Base-by-base conservation (phyloP, 2,113 vertebrate species). In the Grus americana region DNA sequence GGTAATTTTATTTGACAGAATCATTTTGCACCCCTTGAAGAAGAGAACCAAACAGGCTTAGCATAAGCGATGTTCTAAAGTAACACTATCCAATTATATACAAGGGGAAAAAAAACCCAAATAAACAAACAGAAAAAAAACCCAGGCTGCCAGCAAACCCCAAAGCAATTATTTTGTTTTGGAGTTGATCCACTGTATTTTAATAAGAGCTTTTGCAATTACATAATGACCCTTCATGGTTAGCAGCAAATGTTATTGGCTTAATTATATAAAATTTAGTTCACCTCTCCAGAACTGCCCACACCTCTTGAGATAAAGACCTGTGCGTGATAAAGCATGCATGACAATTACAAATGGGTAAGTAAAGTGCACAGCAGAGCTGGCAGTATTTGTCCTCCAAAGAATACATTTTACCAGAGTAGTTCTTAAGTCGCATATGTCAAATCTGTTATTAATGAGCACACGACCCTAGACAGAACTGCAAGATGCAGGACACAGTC, bases 91-190 rank as follows among this genome's bases (percentile, higher is more conserved):
- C 19, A 57, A 62, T 70, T 76, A 70, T 58, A 61, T 34, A 65
- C 10, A 80, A 79, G 15, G 9, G 9, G 19, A 5, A 17, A n/a
- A 42, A 55, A 38, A 59, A 4, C 9, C 18, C 18, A 10, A 3
- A 10, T 59, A 62, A 50, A 47, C 18, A 19, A 47, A 8, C 7
- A 19, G 38, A 4, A 10, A 4, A 12, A 68, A 62, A 49, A 9
- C 27, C 29, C 38, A 42, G 19, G 27, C 61, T 3, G 4, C 9
- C 26, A 86, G 40, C 26, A 94, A 94, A 83, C 16, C 23, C 27
- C 67, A 86, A 83, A 86, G 75, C 42, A 86, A 86, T 91, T 91
- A 66, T 66, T 88, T 92, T 84, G 19, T 61, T 95, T 86, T 89
- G 55, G 63, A 91, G 15, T 63, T 32, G 18, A 63, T 84, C n/a